These are phyloP conservation scores for Limnodromus scolopaceus DNA, from an alignment of 2,797 vertebrate species.

Conservation along the genomic window DNA sequence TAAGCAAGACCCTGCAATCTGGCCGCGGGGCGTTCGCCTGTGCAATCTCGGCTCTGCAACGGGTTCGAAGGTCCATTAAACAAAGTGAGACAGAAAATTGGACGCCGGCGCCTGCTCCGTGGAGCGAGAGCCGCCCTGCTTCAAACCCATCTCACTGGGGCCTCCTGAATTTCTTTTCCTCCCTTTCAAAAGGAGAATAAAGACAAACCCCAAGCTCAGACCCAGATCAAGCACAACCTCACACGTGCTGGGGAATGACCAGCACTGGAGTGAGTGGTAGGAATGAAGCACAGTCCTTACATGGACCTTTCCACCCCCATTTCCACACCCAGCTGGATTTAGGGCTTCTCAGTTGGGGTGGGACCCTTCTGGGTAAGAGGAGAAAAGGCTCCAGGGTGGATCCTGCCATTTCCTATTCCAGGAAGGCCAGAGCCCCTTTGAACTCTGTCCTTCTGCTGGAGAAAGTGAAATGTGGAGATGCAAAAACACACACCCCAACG, in stretches of 20 bases:
- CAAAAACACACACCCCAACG: background rate
- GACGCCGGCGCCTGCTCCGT: background rate
- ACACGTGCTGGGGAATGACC: accelerated
- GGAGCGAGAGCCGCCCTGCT: background rate
- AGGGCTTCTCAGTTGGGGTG: background rate
- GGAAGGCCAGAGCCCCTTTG: slow-evolving; percentile 39
- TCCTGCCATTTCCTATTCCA: background rate
- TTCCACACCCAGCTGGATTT: slow-evolving; percentile 12
- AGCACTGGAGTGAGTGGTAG: background rate
- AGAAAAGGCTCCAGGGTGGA: background rate
- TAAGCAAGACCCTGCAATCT: slow-evolving; percentile 56
- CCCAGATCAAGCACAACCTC: background rate
- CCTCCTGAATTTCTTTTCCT: background rate
- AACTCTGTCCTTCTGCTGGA: slow-evolving; percentile 13
- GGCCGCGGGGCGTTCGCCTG: accelerated
- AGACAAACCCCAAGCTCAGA: background rate
- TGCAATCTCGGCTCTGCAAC: background rate
- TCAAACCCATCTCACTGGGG: background rate
- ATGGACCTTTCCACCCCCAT: background rate
- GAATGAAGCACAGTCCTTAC: background rate
- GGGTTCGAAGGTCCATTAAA: slow-evolving; percentile 30
- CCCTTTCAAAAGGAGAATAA: background rate
- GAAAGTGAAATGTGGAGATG: background rate
- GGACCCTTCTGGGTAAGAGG: slow-evolving; percentile 18
- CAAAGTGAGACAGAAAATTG: slow-evolving; percentile 54